These are phyloP conservation scores for Solen grandis DNA, from an alignment of 1,140 invertebrate genomes.

Conservation along the genomic window DNA sequence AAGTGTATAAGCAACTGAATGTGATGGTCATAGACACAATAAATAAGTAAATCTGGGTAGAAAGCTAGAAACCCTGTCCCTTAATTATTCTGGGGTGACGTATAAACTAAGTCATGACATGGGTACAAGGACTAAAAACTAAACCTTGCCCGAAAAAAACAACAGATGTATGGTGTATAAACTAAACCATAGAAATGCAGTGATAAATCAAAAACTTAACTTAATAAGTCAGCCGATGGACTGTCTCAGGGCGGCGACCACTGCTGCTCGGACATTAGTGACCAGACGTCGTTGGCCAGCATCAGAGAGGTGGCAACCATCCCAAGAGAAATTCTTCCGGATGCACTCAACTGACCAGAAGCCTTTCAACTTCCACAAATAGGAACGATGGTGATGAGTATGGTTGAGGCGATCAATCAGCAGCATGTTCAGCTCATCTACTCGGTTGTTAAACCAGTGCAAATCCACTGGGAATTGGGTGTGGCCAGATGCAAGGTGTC, in stretches of 20 bases:
- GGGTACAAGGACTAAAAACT: not conserved
- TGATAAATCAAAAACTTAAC: not conserved
- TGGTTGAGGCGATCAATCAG: not conserved
- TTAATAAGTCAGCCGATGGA: constrained; percentile 10
- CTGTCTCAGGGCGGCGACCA: constrained; percentile 21
- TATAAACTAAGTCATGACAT: constrained; percentile 10
- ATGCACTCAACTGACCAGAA: constrained; percentile 17
- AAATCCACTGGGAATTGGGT: constrained; percentile 1
- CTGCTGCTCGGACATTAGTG: constrained; percentile 23
- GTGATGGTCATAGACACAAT: not conserved
- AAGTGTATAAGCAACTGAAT: too few species aligned
- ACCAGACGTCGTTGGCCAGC: not conserved
- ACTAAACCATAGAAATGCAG: not conserved
- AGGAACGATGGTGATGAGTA: not conserved
- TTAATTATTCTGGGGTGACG: too few species aligned
- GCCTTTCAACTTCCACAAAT: constrained; percentile 32
- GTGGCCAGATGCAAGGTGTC: not conserved
- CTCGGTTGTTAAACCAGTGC: constrained; percentile 17
- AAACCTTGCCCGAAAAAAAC: not conserved
- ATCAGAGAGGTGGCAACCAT: constrained; percentile 21
- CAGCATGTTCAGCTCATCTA: constrained; percentile 16
- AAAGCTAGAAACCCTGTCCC: too few species aligned
- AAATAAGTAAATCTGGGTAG: too few species aligned
- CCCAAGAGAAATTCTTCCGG: not conserved
- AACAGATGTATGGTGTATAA: not conserved